A percentile compares a stretch with the other conserved stretches of the same genome.
Evolutionary conservation across 2,797 vertebrate genomes (phyloP).

Genomic region (Crocodylus rhombifer): DNA sequence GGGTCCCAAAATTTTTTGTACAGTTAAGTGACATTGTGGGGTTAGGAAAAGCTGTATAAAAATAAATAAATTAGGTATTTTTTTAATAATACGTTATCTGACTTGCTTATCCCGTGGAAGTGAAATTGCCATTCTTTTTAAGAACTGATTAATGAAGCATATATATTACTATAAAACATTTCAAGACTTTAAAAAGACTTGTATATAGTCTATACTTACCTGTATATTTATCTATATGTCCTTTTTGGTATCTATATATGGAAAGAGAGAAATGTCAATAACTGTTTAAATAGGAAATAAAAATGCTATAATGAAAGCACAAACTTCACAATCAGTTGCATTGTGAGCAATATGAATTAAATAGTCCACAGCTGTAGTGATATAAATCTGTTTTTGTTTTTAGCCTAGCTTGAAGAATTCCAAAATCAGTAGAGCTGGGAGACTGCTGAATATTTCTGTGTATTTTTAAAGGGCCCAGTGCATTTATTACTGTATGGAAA

Average conservation of each 20-base stretch:
- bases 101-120: not conserved
- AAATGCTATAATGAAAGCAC: not conserved
- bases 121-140: rapidly evolving
- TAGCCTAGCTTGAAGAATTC: not conserved
- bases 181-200: not conserved
- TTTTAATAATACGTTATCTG: not conserved
- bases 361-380: not conserved
- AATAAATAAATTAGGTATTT: not conserved
- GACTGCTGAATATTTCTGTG: not conserved
- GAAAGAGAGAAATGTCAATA: not conserved
- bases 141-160: not conserved
- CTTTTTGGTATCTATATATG: not conserved
- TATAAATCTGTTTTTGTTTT: conserved; percentile 19
- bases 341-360: not conserved
- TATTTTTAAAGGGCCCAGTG: not conserved
- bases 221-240: not conserved
- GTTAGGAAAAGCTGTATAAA: not conserved
- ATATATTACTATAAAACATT: not conserved
- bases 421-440: conserved; percentile 13
- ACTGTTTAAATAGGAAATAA: not conserved
- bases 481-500: conserved; percentile 27
- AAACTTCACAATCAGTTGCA: not conserved
- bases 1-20: not conserved
- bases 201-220: not conserved
- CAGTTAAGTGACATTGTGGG: not conserved